Evolutionary conservation across 2,113 vertebrate species (phyloP).

Genomic region (Nyctibius bracteatus): DNA sequence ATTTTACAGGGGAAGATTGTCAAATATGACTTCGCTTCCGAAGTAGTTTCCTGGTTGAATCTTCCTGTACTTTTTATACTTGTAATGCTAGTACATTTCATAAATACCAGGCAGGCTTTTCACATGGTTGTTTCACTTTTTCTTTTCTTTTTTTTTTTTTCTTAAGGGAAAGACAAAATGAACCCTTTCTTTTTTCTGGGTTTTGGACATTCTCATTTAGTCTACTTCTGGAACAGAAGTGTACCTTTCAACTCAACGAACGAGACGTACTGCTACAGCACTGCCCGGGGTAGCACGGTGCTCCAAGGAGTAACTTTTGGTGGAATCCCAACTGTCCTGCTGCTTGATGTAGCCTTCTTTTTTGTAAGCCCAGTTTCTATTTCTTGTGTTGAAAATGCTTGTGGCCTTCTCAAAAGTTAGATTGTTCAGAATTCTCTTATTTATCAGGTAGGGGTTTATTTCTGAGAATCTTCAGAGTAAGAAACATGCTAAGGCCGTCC

Average conservation of each 20-base stretch:
- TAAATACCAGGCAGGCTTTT: neutral
- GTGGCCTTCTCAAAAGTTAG: neutral
- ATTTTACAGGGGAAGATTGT: neutral
- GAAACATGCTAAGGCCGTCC: neutral
- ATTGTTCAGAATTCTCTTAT: neutral
- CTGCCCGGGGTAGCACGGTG: constrained; percentile 78
- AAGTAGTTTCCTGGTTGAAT: neutral
- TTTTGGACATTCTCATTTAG: constrained; percentile 44
- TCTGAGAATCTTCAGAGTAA: neutral
- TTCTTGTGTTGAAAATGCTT: neutral
- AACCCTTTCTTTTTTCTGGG: constrained; percentile 39
- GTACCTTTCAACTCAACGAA: constrained; percentile 58
- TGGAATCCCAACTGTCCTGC: constrained; percentile 86
- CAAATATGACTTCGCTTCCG: neutral
- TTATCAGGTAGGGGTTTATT: neutral
- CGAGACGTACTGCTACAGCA: constrained; percentile 80
- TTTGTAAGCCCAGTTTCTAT: constrained; percentile 69
- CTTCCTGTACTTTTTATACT: neutral
- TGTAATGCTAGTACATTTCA: neutral
- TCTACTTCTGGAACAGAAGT: constrained; percentile 57
- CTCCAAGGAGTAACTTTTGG: constrained; percentile 86
- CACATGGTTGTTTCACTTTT: neutral
- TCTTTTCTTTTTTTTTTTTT: neutral
- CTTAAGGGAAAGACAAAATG: constrained; percentile 49
- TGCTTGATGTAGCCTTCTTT: constrained; percentile 87